Conservation (phyloP, 1,140 invertebrate genomes). For the Leptopilina clavipes region DNA sequence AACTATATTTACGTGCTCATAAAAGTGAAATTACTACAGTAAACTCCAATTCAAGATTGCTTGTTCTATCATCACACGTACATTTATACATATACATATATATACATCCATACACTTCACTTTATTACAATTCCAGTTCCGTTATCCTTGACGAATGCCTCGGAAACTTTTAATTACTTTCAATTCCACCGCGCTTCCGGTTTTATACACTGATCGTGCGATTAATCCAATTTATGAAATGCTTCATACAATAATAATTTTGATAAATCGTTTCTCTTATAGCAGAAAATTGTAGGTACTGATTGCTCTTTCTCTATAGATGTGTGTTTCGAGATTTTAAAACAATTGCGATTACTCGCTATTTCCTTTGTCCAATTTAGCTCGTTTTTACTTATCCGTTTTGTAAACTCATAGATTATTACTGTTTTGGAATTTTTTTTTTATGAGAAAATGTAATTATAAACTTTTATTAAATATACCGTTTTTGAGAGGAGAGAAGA, state of each 20-base stretch:
- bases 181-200: not conserved
- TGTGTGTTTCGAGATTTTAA: too few relatives aligned
- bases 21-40: conserved; percentile 24
- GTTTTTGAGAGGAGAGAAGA: not conserved
- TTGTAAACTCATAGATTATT: not conserved
- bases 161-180: conserved; percentile 30
- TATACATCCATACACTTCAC: not conserved
- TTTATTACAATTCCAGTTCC: conserved; percentile 28
- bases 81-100: too few relatives aligned
- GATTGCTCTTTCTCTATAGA: too few relatives aligned
- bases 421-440: not conserved
- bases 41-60: conserved; percentile 19
- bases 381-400: not conserved
- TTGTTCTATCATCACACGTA: not conserved
- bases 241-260: not conserved
- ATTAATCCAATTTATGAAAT: conserved; percentile 10
- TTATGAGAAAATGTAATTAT: not conserved
- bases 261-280: not conserved
- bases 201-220: conserved; percentile 13
- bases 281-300: too few relatives aligned
- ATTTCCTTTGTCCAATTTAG: too few relatives aligned
- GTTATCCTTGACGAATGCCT: conserved; percentile 20
- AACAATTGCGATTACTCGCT: too few relatives aligned
- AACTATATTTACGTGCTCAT: conserved; percentile 25
- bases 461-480: not conserved